These are phyloP conservation scores for Scelioninae gen. 1 DNA, from an alignment of 2,888 invertebrate species.

Conservation along the genomic window DNA sequence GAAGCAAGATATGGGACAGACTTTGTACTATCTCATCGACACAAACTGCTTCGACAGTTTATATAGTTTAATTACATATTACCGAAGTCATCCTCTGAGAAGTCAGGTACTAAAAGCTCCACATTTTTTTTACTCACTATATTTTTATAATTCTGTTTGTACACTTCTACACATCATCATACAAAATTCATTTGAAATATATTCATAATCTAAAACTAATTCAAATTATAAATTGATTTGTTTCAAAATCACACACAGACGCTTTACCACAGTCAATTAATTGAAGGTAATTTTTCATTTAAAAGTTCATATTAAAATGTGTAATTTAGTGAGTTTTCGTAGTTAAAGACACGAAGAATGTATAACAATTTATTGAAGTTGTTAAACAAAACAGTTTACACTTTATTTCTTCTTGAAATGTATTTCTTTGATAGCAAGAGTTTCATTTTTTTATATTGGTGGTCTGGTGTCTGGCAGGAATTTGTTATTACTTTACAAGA, in stretches of 20 bases:
- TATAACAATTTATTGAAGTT: background rate
- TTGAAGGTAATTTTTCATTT: slow-evolving; percentile 68
- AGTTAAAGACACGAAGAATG: background rate
- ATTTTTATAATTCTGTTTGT: background rate
- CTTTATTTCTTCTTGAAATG: background rate
- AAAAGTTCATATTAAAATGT: background rate
- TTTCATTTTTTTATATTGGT: slow-evolving; percentile 4
- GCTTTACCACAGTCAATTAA: slow-evolving; percentile 67
- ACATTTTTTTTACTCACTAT: no score
- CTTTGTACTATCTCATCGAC: slow-evolving; percentile 96
- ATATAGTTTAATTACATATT: slow-evolving; percentile 95
- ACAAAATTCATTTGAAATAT: no score
- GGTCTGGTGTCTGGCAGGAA: slow-evolving; percentile 85
- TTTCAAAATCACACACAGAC: slow-evolving; percentile 71
- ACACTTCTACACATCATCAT: background rate
- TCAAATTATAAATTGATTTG: slow-evolving; percentile 37
- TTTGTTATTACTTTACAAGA: slow-evolving; percentile 94
- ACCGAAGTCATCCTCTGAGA: slow-evolving; percentile 92
- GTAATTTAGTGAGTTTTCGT: background rate
- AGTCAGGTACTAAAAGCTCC: slow-evolving; percentile 87
- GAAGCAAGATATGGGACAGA: slow-evolving; percentile 94
- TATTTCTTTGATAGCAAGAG: background rate
- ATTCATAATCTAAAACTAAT: no score
- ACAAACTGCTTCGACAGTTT: slow-evolving; percentile 95
- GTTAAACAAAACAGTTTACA: slow-evolving; percentile 3